Evolutionary conservation across 2,797 vertebrate genomes (phyloP), one percentile per base, ranked within the genome.

Genomic region (Rhinatrema bivittatum): DNA sequence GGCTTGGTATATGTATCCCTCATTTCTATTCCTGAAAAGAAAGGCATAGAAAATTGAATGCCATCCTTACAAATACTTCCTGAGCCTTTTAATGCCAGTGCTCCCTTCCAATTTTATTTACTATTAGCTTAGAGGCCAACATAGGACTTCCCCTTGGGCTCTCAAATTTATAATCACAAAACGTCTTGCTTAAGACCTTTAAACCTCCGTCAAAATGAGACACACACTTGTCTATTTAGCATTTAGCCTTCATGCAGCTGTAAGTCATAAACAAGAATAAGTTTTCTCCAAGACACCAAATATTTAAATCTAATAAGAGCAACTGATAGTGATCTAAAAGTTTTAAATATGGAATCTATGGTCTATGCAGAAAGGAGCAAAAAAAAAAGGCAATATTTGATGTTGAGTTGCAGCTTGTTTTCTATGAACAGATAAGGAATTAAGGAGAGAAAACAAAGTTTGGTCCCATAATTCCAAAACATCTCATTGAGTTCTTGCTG

Each of bases 211-310:
- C 42, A 32, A 40, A 56, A 24, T 18, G 42, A 30, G 0, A 1
- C 20, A 39, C 20, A 39, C 20, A 26, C 10, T 53, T 36, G 20
- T 23, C 17, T 13, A 11, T 17, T 43, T 36, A 53, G 3, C 31
- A 45, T 23, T 51, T 7, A 9, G 28, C 23, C 33, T 47, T 42
- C 33, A 16, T 24, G 23, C 27, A 66, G 39, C 59, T 61, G 29
- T 20, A 57, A 65, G 16, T 54, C 38, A 53, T 53, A 57, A 66
- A 64, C 25, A 56, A 52, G 34, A 65, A 20, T 12, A 51, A 25
- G 9, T 25, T 40, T 56, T 42, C 26, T 33, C 5, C 38, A 49
- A 21, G 57, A 33, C 31, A 30, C 5, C 11, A 15, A 21, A 25
- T 36, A 42, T 37, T 65, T 56, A 62, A 45, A 52, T 43, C 18